Percentiles rank a stretch among this genome's conserved stretches.
Evolutionary conservation across 2,113 vertebrate species (phyloP).

Genomic region (Notothenia rossii): DNA sequence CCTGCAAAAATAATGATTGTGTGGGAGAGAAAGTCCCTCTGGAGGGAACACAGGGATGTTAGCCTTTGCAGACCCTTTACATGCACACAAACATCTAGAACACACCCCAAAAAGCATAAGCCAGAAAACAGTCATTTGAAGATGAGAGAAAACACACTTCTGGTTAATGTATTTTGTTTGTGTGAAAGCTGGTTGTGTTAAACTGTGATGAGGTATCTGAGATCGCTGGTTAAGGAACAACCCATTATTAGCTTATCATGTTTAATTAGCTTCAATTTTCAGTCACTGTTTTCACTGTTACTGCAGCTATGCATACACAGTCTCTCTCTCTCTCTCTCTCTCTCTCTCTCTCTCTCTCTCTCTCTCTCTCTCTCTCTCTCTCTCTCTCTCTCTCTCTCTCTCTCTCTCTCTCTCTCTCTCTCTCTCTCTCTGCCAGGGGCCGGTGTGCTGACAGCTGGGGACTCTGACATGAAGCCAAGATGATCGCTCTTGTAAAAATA

Average conservation of each 20-base stretch:
- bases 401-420: not conserved
- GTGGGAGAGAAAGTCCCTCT: no score
- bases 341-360: conserved; percentile 7
- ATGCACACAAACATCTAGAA: no score
- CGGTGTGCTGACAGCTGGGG: conserved; percentile 52
- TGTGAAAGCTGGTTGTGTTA: not conserved
- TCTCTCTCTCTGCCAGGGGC: conserved; percentile 35
- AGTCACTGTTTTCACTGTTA: no score
- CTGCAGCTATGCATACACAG: not conserved
- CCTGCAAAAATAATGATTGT: no score
- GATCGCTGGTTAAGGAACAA: no score
- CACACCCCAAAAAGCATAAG: no score
- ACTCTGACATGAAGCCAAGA: conserved; percentile 58
- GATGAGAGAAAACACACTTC: not conserved
- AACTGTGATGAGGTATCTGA: not conserved
- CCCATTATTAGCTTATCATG: no score
- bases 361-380: no score
- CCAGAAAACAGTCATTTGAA: not conserved
- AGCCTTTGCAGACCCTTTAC: no score
- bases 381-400: conserved; percentile 7
- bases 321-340: no score
- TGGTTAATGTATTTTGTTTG: not conserved
- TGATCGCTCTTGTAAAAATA: conserved; percentile 64
- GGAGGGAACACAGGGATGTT: no score
- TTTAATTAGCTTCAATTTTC: no score